Conservation (phyloP, 2,888 invertebrate genomes). For the Scotopteryx bipunctaria region DNA sequence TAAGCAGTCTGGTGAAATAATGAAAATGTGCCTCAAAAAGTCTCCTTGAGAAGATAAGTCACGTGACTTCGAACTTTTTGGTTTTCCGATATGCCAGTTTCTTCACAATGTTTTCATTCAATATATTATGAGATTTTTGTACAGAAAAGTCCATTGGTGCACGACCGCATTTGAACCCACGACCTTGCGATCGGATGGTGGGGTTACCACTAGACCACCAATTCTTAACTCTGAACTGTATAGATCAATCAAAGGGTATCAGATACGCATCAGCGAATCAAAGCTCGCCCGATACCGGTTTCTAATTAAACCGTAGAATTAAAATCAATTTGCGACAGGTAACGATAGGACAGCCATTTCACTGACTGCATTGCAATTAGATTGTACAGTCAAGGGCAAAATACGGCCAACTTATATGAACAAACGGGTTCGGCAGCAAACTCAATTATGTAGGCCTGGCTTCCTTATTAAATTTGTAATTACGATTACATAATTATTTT, state of each 20-base stretch:
- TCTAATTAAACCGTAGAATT: constrained; percentile 9
- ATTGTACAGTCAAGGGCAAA: constrained; percentile 27
- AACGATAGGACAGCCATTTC: constrained; percentile 29
- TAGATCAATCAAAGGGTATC: constrained; percentile 18
- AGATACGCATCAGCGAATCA: constrained; percentile 20
- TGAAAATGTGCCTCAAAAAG: no score
- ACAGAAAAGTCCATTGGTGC: no score
- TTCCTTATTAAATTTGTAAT: constrained; percentile 11
- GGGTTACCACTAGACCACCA: no score
- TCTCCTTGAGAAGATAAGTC: no score
- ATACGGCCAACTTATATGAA: not conserved
- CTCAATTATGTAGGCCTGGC: not conserved
- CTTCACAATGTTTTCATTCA: no score
- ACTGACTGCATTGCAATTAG: constrained; percentile 34
- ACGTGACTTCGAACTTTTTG: no score
- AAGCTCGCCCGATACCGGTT: constrained; percentile 18
- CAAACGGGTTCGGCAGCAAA: constrained; percentile 2
- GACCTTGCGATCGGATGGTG: no score
- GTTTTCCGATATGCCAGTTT: no score
- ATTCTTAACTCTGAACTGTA: no score
- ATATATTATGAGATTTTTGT: no score
- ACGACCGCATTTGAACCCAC: no score
- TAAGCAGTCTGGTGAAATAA: no score
- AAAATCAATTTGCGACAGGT: constrained; percentile 32
- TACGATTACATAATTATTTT: not conserved